Evolutionary conservation across 2,888 invertebrate genomes (phyloP).

Genomic region (Melieria picta): DNA sequence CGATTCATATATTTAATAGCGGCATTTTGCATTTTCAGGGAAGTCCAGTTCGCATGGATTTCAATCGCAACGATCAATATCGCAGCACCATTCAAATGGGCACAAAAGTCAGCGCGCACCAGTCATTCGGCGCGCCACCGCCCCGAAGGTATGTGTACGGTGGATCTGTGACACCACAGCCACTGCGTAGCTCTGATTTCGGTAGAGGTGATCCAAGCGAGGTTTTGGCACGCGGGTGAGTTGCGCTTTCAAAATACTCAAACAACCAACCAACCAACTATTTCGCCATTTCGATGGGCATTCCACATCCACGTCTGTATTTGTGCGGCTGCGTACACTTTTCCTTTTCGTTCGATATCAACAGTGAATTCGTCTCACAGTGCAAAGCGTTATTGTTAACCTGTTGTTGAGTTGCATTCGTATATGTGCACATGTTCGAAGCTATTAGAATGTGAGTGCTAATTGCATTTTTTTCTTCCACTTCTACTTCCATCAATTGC

Average conservation of each 20-base stretch:
- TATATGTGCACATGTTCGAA: too few species aligned
- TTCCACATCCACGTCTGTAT: too few species aligned
- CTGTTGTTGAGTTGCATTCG: too few species aligned
- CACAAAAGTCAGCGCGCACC: conserved; percentile 32
- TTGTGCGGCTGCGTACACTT: background rate
- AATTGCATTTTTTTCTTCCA: conserved; percentile 33
- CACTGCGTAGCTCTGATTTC: conserved; percentile 66
- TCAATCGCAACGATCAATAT: conserved; percentile 58
- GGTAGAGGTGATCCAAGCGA: conserved; percentile 46
- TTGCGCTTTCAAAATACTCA: background rate
- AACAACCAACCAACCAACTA: background rate
- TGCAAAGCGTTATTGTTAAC: too few species aligned
- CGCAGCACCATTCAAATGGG: conserved; percentile 57
- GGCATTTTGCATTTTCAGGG: conserved; percentile 38
- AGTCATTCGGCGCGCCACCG: conserved; percentile 38
- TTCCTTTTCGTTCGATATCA: background rate
- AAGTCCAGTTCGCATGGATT: conserved; percentile 38
- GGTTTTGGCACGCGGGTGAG: conserved; percentile 31
- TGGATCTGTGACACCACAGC: conserved; percentile 70
- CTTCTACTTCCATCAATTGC: conserved; percentile 25
- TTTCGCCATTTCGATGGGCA: background rate
- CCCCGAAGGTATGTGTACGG: conserved; percentile 69
- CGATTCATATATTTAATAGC: background rate
- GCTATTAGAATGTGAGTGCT: conserved; percentile 31
- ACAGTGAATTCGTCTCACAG: too few species aligned